phyloP scores from a whole-genome alignment of 2,113 vertebrate species.

The Orcinus orca region DNA sequence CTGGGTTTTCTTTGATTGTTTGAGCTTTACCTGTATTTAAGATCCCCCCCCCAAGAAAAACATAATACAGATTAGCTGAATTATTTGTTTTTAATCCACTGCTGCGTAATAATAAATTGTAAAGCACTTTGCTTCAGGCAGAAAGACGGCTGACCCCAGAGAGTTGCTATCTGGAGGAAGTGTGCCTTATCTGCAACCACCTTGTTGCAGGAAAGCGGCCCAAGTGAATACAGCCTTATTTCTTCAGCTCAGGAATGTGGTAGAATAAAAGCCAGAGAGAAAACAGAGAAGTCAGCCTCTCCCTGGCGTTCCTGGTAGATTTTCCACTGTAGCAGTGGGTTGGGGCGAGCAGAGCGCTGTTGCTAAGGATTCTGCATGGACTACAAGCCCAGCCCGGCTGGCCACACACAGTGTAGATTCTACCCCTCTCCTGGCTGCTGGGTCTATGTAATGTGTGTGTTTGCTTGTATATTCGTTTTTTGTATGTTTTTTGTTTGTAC shows the following conservation, averaged over 20 bases:
- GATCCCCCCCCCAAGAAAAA: not conserved
- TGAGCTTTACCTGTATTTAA: not conserved
- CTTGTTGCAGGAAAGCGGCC: fast-evolving
- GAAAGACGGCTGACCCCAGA: not conserved
- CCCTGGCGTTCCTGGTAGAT: not conserved
- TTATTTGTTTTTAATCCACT: not conserved
- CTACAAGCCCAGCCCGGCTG: fast-evolving
- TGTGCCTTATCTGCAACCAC: not conserved
- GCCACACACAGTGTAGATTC: fast-evolving
- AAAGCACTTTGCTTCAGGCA: too few relatives aligned
- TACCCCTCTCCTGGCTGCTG: fast-evolving
- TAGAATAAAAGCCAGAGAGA: not conserved
- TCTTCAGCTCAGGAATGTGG: not conserved
- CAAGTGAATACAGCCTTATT: not conserved
- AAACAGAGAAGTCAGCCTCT: too few relatives aligned
- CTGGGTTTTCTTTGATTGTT: not conserved
- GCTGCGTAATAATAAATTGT: not conserved
- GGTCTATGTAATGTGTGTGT: not conserved
- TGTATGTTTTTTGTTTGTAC: not conserved
- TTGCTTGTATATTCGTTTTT: not conserved
- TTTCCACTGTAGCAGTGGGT: too few relatives aligned
- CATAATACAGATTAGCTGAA: not conserved
- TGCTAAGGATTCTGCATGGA: fast-evolving
- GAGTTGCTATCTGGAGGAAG: not conserved
- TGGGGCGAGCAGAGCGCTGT: not conserved